Base-by-base conservation (phyloP, 2,113 vertebrate genomes). In the Oenanthe oenanthe region DNA sequence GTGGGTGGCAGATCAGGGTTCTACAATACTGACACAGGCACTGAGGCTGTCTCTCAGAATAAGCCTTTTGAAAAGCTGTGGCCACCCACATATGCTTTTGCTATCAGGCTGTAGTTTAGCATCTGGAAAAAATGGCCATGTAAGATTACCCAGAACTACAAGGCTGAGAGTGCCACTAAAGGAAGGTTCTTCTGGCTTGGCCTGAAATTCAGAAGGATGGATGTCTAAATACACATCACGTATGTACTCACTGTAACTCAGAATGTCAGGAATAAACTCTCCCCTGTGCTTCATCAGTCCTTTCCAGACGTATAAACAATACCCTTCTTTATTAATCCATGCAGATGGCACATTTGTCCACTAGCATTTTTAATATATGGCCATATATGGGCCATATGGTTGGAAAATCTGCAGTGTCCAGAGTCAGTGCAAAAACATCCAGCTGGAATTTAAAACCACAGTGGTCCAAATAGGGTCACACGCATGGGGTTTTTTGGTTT, bases 401-500 rank as follows among this genome's bases (percentile, higher is more conserved):
- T 85, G 28, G 7, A 28, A 85, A 71, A 61, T 57, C 51, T 78
- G 21, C 61, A 43, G 20, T 42, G 47, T 53, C 14, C 38, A 57
- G 53, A 78, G 57, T n/a, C 48, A 74, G 12, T 34, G 19, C 22
- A 62, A 31, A 9, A 73, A 29, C 13, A 54, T 29, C 25, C n/a
- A 88, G 22, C 17, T 72, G 57, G 12, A 78, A 72, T 48, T 85
- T 47, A 51, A 56, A 93, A 61, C 4, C 21, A 4, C 29, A 48
- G 7, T 16, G 17, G 17, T 58, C 9, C 38, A 58, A 28, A 57
- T 9, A 63, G 32, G 13, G 18, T 13, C 29, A 56, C 12, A 28
- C 2, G 7, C 18, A 13, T n/a, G 13, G 6, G 7, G 1, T 0
- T 5, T 47, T 60, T 48, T 34, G 2, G 4, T 54, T 53, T 12